These are phyloP conservation scores for Drosophila glabriapex DNA, from an alignment of 2,888 invertebrate species.

Conservation along the genomic window DNA sequence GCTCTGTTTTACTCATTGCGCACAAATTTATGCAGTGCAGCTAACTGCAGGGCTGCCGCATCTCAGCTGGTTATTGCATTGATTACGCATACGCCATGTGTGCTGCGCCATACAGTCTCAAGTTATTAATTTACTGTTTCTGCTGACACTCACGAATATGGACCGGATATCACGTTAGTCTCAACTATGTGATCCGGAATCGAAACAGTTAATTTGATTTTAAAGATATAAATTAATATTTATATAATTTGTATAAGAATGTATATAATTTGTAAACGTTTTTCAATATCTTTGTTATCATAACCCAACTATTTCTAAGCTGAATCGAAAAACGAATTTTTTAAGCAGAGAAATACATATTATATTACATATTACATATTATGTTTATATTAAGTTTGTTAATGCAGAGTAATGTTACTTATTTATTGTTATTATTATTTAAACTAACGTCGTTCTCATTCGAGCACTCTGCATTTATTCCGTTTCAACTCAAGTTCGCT, in stretches of 20 bases:
- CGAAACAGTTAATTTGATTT: background rate
- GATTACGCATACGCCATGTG: conserved; percentile 42
- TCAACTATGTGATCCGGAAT: background rate
- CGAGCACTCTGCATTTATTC: background rate
- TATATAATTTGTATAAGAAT: background rate
- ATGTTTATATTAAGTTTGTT: background rate
- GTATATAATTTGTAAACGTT: background rate
- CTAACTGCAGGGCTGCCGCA: conserved; percentile 38
- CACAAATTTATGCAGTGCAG: conserved; percentile 74
- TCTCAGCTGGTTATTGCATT: conserved; percentile 26
- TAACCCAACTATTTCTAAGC: background rate
- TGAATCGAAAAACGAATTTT: background rate
- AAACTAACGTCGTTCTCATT: background rate
- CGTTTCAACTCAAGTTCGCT: background rate
- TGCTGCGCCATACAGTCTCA: background rate
- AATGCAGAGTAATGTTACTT: background rate
- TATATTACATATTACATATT: too few relatives aligned
- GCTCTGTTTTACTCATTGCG: conserved; percentile 6
- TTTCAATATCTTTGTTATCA: background rate
- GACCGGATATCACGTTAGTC: background rate
- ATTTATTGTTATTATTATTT: background rate
- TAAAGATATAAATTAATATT: background rate
- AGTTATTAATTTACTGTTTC: conserved; percentile 63
- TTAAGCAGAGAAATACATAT: background rate
- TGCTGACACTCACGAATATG: background rate